Base-by-base conservation (phyloP, 2,888 invertebrate genomes). In the Pedicia rivosa region DNA sequence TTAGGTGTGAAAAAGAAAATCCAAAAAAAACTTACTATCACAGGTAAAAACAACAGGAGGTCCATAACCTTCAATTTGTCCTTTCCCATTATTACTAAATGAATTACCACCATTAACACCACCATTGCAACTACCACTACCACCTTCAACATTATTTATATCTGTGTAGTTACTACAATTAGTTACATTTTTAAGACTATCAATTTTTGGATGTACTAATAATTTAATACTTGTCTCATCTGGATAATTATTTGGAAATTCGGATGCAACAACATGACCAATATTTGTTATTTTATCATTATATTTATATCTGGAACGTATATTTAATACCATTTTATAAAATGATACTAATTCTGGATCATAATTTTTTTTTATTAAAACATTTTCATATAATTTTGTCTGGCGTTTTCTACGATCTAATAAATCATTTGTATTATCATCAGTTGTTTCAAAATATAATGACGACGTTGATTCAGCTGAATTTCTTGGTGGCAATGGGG, bases 31-130 rank as follows among this genome's bases (percentile, higher is more conserved):
- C 67, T 67, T 63, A 90, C 91, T 83, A 63, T 92, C 90, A 53
- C 91, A 91, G 25, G 91, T 92, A 58, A 95, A 94, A 9, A 74
- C 74, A 47, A 90, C 74, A 6, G 91, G 84, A 56, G 70, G 66
- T 5, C 60, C 60, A 43, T 61, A 62, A 3, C 60, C 59, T 10
- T 58, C 55, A 24, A 60, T 48, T 33, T 54, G 51, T 1, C 57
- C 56, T 40, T 42, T 42, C 9, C 25, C 37, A 37, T 27, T 37
- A 19, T 37, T 34, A 8, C 34, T n/a, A 5, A 12, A 20, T 5
- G 25, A 15, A 26, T 26, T 27, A 10, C 16, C 13, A 9, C 10
- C 32, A 6, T 10, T 9, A 9, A 30, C 36, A 8, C 15, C 19
- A 32, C 3, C 10, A 19, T 12, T 32, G n/a, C 20, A 19, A 10